Evolutionary conservation across 2,888 invertebrate species (phyloP).

Genomic region (Steromphala cineraria): DNA sequence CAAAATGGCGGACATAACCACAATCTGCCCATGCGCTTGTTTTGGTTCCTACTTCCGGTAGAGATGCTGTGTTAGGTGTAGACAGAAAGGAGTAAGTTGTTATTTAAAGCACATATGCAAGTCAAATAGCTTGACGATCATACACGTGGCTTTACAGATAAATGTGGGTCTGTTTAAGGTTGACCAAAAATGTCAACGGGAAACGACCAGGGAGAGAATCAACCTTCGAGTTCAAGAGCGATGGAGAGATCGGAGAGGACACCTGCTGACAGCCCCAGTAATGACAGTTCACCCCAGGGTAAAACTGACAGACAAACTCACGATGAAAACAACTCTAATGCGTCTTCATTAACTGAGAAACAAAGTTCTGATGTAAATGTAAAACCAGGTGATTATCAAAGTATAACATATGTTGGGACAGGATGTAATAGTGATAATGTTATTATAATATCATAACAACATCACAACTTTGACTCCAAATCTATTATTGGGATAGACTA

Average conservation of each 20-base stretch:
- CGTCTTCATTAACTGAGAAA: not conserved
- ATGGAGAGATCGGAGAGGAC: not conserved
- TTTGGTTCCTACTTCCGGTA: constrained; percentile 33
- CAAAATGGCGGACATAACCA: constrained; percentile 50
- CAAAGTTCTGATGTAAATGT: not conserved
- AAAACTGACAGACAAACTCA: not conserved
- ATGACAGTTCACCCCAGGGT: constrained; percentile 3
- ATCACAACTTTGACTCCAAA: too few relatives aligned
- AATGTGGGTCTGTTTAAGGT: not conserved
- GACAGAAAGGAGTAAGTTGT: not conserved
- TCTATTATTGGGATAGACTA: too few relatives aligned
- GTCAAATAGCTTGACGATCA: not conserved
- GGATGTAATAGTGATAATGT: too few relatives aligned
- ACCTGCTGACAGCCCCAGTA: not conserved
- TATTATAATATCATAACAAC: too few relatives aligned
- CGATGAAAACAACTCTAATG: constrained; percentile 3
- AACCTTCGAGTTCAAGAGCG: not conserved
- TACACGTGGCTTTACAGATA: not conserved
- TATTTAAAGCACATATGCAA: not conserved
- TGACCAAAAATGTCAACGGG: not conserved
- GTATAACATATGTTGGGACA: too few relatives aligned
- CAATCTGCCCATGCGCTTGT: constrained; percentile 54
- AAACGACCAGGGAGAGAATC: not conserved
- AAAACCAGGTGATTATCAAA: not conserved
- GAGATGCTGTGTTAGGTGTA: constrained; percentile 4